These are phyloP conservation scores for Labrus mixtus DNA, from an alignment of 2,113 vertebrate species.

Conservation along the genomic window DNA sequence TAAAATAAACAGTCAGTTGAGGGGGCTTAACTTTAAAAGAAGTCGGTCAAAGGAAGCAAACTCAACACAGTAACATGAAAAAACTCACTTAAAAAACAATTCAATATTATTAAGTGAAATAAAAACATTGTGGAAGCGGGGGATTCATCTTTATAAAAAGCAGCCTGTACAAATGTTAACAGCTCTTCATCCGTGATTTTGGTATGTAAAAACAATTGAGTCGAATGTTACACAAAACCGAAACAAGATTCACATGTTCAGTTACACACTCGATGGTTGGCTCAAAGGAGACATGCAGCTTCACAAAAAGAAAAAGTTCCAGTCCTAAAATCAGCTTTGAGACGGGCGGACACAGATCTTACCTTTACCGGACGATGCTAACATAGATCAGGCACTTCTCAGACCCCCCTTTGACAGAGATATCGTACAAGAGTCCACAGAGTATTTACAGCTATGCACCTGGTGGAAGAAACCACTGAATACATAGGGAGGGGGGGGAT, in stretches of 20 bases:
- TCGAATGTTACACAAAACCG: constrained; percentile 42
- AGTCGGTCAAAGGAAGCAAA: constrained; percentile 24
- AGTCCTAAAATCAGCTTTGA: constrained; percentile 51
- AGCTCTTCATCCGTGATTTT: constrained; percentile 12
- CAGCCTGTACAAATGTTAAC: constrained; percentile 73
- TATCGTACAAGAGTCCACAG: constrained; percentile 67
- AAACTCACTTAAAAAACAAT: constrained; percentile 48
- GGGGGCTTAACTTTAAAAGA: background rate
- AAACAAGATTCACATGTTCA: constrained; percentile 54
- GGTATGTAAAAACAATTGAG: constrained; percentile 53
- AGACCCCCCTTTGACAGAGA: constrained; percentile 70
- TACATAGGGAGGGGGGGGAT: background rate
- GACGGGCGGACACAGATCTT: constrained; percentile 33
- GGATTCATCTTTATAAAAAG: constrained; percentile 62
- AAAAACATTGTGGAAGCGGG: constrained; percentile 39
- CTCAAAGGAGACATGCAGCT: constrained; percentile 80
- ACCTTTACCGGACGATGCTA: constrained; percentile 58
- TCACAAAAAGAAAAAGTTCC: constrained; percentile 44
- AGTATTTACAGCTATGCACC: constrained; percentile 70
- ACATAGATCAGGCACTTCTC: constrained; percentile 87
- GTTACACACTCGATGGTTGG: constrained; percentile 47
- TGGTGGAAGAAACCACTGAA: constrained; percentile 41
- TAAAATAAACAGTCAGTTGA: constrained; percentile 4
- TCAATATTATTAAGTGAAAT: constrained; percentile 28
- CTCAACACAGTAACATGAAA: constrained; percentile 45